These are phyloP conservation scores for Battus philenor DNA, from an alignment of 1,140 invertebrate genomes.

Conservation along the genomic window DNA sequence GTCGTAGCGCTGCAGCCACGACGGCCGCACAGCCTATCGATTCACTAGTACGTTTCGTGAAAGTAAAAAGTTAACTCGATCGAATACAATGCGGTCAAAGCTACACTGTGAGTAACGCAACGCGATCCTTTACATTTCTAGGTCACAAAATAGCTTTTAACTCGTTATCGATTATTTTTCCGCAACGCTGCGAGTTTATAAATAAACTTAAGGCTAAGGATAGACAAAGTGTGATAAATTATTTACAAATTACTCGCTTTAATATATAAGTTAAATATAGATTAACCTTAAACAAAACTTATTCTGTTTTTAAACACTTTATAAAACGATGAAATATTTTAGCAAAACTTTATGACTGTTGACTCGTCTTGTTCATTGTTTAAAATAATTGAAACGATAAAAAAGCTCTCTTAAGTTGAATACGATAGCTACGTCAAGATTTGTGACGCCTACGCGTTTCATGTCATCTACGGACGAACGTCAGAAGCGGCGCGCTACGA, in stretches of 20 bases:
- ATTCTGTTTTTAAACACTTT: too few species aligned
- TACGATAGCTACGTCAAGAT: too few species aligned
- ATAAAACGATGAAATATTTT: neutral
- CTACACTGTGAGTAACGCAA: conserved; percentile 45
- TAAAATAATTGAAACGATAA: neutral
- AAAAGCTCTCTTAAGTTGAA: too few species aligned
- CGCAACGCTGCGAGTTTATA: conserved; percentile 25
- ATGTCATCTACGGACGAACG: conserved; percentile 22
- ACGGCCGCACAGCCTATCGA: conserved; percentile 63
- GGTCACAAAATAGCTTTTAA: conserved; percentile 60
- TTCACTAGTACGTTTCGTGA: conserved; percentile 60
- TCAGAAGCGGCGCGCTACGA: conserved; percentile 24
- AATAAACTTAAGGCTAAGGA: conserved; percentile 20
- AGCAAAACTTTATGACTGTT: neutral
- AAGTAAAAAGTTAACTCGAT: conserved; percentile 71
- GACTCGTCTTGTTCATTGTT: neutral
- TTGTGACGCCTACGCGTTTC: conserved; percentile 27
- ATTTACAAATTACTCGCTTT: neutral
- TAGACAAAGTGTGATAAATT: neutral
- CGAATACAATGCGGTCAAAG: conserved; percentile 62
- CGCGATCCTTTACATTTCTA: conserved; percentile 52
- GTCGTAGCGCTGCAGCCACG: conserved; percentile 61
- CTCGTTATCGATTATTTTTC: conserved; percentile 48
- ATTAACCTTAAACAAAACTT: too few species aligned
- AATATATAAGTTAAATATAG: too few species aligned